phyloP scores from a whole-genome alignment of 2,113 vertebrate genomes.

The Notechis scutatus region DNA sequence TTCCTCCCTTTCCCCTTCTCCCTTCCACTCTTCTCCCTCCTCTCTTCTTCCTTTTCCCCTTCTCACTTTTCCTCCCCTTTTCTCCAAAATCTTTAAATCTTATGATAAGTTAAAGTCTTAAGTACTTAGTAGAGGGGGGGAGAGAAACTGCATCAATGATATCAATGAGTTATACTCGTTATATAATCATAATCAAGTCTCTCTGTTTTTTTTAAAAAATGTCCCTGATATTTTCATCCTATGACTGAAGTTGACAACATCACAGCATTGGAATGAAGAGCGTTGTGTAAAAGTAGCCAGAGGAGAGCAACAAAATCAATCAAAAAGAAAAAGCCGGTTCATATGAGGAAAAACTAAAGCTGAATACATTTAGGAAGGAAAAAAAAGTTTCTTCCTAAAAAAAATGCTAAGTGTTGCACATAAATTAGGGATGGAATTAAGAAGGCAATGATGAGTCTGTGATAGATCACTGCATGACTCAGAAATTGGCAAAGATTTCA shows the following conservation, averaged over 20 bases:
- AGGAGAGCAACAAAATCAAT: not conserved
- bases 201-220: not conserved
- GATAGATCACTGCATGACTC: not conserved
- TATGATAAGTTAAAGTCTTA: not conserved
- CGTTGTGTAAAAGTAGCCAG: not conserved
- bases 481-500: not conserved
- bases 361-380: not conserved
- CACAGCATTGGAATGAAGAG: not conserved
- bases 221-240: not conserved
- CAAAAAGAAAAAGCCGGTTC: not conserved
- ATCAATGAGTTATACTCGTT: not conserved
- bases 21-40: too few species aligned
- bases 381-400: not conserved
- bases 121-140: not conserved
- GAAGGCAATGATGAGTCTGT: not conserved
- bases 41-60: accelerated
- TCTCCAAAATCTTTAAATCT: not conserved
- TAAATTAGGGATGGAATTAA: not conserved
- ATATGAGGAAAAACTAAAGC: not conserved
- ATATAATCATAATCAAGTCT: not conserved
- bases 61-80: not conserved
- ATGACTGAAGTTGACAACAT: not conserved
- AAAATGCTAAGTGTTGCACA: not conserved
- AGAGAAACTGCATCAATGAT: not conserved
- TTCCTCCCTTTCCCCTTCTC: too few species aligned